Conservation (phyloP, 2,797 vertebrate genomes). For the Anabacerthia variegaticeps region DNA sequence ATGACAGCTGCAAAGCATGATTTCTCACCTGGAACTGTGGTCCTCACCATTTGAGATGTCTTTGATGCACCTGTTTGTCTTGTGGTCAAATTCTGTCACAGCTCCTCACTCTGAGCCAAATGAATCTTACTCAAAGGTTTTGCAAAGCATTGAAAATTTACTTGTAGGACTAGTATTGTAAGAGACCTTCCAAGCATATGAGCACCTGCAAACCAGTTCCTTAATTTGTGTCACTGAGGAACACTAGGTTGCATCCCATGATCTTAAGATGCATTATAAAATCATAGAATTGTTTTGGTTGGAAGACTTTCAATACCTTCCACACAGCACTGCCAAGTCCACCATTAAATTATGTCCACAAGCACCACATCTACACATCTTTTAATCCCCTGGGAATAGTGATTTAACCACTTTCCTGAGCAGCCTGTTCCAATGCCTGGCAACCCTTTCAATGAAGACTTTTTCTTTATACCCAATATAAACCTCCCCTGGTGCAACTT, state of each 20-base stretch:
- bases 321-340: not conserved
- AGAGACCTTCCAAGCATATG: not conserved
- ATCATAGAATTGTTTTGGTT: not conserved
- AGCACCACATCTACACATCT: too few relatives aligned
- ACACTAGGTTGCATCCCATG: not conserved
- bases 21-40: not conserved
- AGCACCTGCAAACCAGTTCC: not conserved
- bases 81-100: not conserved
- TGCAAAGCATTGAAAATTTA: not conserved
- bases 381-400: accelerated
- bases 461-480: not conserved
- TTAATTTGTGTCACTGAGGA: not conserved
- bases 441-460: not conserved
- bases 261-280: not conserved
- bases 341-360: not conserved
- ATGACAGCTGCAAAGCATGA: not conserved
- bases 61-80: not conserved
- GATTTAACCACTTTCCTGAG: not conserved
- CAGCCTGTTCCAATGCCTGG: not conserved
- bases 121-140: not conserved
- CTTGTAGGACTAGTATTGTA: not conserved
- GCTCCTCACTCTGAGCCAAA: not conserved
- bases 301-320: not conserved
- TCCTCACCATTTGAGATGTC: not conserved
- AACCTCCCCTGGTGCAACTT: not conserved